Conservation (phyloP, 2,113 vertebrate genomes). For the Alligator mississippiensis region DNA sequence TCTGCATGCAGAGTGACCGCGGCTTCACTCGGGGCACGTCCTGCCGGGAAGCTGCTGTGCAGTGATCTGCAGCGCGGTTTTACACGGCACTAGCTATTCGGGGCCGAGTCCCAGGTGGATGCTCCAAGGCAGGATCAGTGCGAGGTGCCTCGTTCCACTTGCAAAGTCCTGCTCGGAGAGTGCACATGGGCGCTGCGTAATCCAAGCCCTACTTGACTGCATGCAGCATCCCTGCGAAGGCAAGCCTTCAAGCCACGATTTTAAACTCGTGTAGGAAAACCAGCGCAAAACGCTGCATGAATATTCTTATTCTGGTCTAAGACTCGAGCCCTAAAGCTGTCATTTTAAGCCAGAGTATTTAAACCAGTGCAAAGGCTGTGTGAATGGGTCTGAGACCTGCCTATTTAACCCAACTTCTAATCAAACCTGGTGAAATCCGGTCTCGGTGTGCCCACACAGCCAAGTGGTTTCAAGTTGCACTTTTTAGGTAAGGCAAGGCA, state of each 20-base stretch:
- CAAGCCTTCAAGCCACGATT: neutral
- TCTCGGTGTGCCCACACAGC: neutral
- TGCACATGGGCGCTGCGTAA: no score
- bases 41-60: neutral
- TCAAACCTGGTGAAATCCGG: neutral
- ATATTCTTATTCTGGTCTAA: no score
- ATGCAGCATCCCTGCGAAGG: neutral
- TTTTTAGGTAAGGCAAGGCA: neutral
- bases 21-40: neutral
- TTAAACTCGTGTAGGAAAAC: no score
- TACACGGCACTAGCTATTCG: no score
- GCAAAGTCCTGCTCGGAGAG: no score
- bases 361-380: neutral
- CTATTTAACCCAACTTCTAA: neutral
- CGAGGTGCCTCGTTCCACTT: no score
- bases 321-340: neutral
- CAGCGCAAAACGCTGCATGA: no score
- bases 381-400: neutral
- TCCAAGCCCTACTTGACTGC: no score
- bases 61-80: neutral
- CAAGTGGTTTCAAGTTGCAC: neutral
- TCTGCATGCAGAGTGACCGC: conserved; percentile 10
- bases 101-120: no score
- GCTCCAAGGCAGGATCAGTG: no score
- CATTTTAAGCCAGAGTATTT: neutral